A percentile compares a stretch with the other conserved stretches of the same genome.
These are phyloP conservation scores for Zaprionus lachaisei DNA, from an alignment of 1,140 invertebrate species.

Conservation along the genomic window DNA sequence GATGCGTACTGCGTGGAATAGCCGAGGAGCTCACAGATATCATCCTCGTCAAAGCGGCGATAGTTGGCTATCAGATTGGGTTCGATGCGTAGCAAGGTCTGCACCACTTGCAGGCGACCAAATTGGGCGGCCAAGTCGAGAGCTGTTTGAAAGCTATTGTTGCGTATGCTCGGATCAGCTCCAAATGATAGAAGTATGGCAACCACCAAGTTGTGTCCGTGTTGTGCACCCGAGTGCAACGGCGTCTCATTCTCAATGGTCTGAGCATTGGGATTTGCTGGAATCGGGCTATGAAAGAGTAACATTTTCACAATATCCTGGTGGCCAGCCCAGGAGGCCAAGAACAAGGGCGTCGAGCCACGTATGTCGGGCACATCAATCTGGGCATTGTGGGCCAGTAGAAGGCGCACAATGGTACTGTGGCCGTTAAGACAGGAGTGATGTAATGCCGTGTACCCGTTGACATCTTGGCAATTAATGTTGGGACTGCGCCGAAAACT, in stretches of 20 bases:
- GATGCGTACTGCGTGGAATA: constrained; percentile 42
- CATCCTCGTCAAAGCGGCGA: constrained; percentile 54
- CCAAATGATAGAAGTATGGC: constrained; percentile 93
- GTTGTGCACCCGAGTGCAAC: constrained; percentile 96
- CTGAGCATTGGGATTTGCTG: constrained; percentile 93
- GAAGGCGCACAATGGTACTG: constrained; percentile 94
- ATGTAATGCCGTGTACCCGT: constrained; percentile 97
- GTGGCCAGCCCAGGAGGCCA: constrained; percentile 95
- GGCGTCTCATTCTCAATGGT: constrained; percentile 97
- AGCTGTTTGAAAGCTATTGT: constrained; percentile 95
- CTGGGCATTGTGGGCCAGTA: constrained; percentile 94
- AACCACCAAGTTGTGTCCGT: constrained; percentile 95
- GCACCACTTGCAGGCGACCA: constrained; percentile 93
- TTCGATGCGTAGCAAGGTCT: constrained; percentile 91
- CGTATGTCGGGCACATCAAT: constrained; percentile 93
- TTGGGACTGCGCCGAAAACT: constrained; percentile 95
- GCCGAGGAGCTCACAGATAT: constrained; percentile 42
- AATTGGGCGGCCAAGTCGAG: constrained; percentile 98
- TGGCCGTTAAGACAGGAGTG: constrained; percentile 96
- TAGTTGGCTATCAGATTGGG: constrained; percentile 91
- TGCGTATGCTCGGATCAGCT: constrained; percentile 95
- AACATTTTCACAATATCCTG: constrained; percentile 92
- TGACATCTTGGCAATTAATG: constrained; percentile 96
- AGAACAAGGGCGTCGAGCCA: constrained; percentile 94
- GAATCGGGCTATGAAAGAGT: constrained; percentile 89